Conservation (phyloP, 2,888 invertebrate genomes). For the Hedychridium roseum region DNA sequence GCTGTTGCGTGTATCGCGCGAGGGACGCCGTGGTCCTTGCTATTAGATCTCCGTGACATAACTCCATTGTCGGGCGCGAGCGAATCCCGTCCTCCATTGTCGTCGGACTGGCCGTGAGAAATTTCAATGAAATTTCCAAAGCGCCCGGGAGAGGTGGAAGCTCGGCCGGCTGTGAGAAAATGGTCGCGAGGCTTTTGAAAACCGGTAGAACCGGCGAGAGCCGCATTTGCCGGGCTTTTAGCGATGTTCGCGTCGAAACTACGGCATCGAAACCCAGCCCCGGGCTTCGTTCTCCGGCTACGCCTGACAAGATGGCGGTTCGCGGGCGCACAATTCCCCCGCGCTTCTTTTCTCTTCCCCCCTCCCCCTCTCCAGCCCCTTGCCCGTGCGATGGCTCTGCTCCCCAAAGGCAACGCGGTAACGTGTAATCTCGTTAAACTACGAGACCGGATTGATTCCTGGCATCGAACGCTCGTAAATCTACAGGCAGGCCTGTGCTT, state of each 20-base stretch:
- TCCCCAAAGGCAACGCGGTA: constrained; percentile 30
- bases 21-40: no score
- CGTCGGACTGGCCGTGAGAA: no score
- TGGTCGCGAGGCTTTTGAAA: no score
- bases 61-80: no score
- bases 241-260: constrained; percentile 9
- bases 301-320: constrained; percentile 45
- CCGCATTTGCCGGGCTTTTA: constrained; percentile 22
- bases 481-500: constrained; percentile 33
- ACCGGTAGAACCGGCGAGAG: constrained; percentile 29
- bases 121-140: no score
- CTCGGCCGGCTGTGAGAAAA: no score
- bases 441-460: constrained; percentile 56
- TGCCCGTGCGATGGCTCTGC: no score
- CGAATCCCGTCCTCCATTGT: no score
- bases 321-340: constrained; percentile 8
- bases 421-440: constrained; percentile 55
- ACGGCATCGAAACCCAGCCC: constrained; percentile 37
- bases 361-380: no score
- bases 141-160: no score
- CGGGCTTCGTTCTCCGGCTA: constrained; percentile 38
- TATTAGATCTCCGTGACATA: no score
- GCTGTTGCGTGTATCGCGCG: constrained; percentile 22
- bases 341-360: constrained; percentile 1
- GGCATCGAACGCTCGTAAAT: constrained; percentile 55